Percentiles rank a stretch among this genome's conserved stretches.
Evolutionary conservation across 2,113 vertebrate genomes (phyloP).

Genomic region (Oryzias woworae): DNA sequence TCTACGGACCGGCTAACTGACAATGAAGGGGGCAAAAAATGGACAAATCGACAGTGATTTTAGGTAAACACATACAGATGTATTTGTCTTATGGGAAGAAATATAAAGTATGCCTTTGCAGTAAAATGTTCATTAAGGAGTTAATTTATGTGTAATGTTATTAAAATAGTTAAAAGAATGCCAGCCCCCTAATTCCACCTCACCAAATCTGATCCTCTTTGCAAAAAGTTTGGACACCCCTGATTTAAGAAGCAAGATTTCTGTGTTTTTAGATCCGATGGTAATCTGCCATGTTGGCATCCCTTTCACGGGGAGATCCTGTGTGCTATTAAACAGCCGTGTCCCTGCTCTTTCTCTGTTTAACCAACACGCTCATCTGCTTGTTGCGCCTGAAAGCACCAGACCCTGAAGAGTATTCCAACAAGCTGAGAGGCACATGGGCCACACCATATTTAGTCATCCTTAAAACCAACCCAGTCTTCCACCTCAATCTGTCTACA

Average conservation of each 20-base stretch:
- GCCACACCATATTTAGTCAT: conserved; percentile 77
- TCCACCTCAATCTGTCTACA: conserved; percentile 49
- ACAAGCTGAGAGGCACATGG: conserved; percentile 46
- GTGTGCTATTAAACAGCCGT: conserved; percentile 53
- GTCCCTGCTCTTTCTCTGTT: conserved; percentile 65
- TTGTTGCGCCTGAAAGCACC: conserved; percentile 61
- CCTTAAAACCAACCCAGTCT: conserved; percentile 39
- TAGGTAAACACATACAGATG: no score
- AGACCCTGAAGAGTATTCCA: conserved; percentile 59
- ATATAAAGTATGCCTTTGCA: no score
- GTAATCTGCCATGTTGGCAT: conserved; percentile 14
- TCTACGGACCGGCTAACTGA: no score
- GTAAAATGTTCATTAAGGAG: no score
- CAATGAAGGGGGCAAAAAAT: no score
- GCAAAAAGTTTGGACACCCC: no score
- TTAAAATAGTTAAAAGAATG: no score
- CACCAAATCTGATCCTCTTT: no score
- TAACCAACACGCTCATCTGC: conserved; percentile 59
- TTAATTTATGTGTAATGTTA: no score
- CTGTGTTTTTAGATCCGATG: neutral
- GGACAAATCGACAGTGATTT: no score
- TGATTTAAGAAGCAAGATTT: neutral
- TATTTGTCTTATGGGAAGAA: no score
- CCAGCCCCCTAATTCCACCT: no score
- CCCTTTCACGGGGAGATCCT: conserved; percentile 19